Base-by-base conservation (phyloP, 2,797 vertebrate genomes). In the Apogon talboti region DNA sequence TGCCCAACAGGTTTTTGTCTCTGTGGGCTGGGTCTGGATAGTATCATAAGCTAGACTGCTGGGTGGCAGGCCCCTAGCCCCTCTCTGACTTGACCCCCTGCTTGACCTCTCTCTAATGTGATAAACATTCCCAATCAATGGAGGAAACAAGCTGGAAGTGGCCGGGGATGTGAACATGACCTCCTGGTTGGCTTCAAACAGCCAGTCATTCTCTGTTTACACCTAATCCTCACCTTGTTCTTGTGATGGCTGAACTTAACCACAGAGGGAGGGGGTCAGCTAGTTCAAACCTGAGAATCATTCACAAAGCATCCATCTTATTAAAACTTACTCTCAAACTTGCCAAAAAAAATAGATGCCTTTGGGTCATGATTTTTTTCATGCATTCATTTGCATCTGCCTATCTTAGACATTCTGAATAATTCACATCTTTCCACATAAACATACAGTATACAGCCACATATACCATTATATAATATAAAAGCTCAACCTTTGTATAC, bases 71-170 rank as follows among this genome's bases (percentile, higher is more conserved):
- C 54, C 60, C 21, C 78, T 50, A 60, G 77, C 71, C 85, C 60
- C 76, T 60, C 70, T 74, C 66, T 78, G 74, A 79, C 79, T 71
- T 78, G 79, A 85, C 85, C 86, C 63, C 73, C 73, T 74, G 66
- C 79, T 86, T 90, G 91, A 93, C 91, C 88, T 87, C 48, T 71
- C 61, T 52, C 77, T 85, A 80, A 89, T 89, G 82, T 89, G 89
- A 90, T 87, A 89, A 92, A 92, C 84, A 89, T 83, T 86, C 81
- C 81, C 87, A 90, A 91, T 91, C 90, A 90, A 87, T 81, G 83
- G 78, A 91, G 89, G 90, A 92, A 90, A 79, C 87, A 83, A 80
- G 38, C 74, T 81, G 90, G 89, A 91, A 91, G 89, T 87, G 78
- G 68, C 73, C 57, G 12, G 81, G 82, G 85, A 87, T 71, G 74